Evolutionary conservation across 2,888 invertebrate genomes (phyloP).

Genomic region (Macropis europaea): DNA sequence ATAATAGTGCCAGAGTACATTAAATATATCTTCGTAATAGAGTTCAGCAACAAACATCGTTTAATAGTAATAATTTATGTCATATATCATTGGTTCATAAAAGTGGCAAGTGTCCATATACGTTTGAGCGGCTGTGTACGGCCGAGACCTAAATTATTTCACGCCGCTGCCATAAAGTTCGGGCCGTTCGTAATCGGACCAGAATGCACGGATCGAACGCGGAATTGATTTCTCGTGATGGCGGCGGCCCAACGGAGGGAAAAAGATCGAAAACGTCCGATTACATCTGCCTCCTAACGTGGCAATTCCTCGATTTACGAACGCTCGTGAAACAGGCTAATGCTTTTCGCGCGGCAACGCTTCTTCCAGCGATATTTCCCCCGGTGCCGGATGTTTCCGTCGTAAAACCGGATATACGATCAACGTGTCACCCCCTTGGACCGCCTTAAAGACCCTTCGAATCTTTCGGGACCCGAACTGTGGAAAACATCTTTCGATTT

Average conservation of each 20-base stretch:
- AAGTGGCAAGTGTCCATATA: neutral
- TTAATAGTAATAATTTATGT: no score
- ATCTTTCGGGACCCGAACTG: neutral
- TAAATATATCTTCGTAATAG: no score
- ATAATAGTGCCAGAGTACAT: no score
- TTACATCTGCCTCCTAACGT: constrained; percentile 23
- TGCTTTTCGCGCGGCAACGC: constrained; percentile 31
- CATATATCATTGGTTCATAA: no score
- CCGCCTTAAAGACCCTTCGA: constrained; percentile 6
- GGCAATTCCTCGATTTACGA: constrained; percentile 50
- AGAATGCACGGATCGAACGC: neutral
- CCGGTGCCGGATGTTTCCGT: constrained; percentile 59
- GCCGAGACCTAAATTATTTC: constrained; percentile 9
- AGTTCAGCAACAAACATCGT: no score
- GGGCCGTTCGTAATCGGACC: neutral
- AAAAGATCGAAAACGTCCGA: constrained; percentile 23
- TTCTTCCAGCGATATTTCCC: constrained; percentile 60
- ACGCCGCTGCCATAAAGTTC: neutral
- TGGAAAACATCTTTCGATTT: neutral
- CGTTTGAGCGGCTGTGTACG: neutral
- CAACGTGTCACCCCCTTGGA: neutral
- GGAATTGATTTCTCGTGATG: constrained; percentile 10
- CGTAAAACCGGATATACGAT: constrained; percentile 68
- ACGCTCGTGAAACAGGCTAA: constrained; percentile 28
- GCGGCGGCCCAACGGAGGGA: neutral